Evolutionary conservation across 2,888 invertebrate genomes (phyloP), one percentile per base, ranked within the genome.

Genomic region (Cosmorhoe ocellata): DNA sequence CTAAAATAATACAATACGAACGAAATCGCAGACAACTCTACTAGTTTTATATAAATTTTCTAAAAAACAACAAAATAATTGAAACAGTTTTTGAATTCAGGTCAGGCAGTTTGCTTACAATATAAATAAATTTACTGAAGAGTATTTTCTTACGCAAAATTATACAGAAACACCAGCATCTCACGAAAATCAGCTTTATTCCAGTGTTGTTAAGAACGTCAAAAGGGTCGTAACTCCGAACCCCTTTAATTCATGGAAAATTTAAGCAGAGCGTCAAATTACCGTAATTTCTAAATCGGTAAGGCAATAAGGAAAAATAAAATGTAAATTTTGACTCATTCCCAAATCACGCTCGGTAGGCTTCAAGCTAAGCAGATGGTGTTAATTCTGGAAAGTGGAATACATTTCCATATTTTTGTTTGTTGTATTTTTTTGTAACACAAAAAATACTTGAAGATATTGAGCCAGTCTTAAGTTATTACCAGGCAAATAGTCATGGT

Each of bases 321-420:
- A 62, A 61, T 61, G 63, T 37, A 58, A 61, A 60, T 60, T 51
- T 34, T 34, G 36, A 24, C 48, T 52, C 57, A 54, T 59, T 63
- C 44, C 39, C 39, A 47, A 63, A 59, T 63, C 56, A 56, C 50
- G 53, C 54, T 39, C 14, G 11, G 39, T 14, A 40, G 43, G 34
- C 42, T 57, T 47, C 33, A 31, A 52, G 50, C 52, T 51, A 47
- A 57, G 57, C 54, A 55, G 54, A 50, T 60, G 42, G 44, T 31
- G 52, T 57, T 57, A 53, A 59, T 57, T 56, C 32, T 34, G 31
- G 22, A 42, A 33, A 32, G 44, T 44, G 40, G 48, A 53, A 58
- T 54, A 53, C 37, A 60, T 59, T 59, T 60, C 36, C 49, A 60
- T 62, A 56, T 52, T 55, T 51, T 56, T 33, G 47, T 53, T 44